Base-by-base conservation (phyloP, 2,888 invertebrate genomes). In the Scaeva pyrastri region DNA sequence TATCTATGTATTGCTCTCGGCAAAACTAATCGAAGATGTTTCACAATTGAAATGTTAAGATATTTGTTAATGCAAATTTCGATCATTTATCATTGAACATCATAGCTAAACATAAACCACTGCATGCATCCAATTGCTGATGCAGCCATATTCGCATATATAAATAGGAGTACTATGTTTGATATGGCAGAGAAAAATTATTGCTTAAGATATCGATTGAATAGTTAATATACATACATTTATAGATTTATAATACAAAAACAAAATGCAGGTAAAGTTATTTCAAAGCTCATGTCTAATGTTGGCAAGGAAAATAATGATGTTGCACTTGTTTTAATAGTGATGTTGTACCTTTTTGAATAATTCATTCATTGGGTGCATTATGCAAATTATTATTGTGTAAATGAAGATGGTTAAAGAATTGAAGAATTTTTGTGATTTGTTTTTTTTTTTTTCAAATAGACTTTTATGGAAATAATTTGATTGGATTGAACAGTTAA, bases 11-110 rank as follows among this genome's bases (percentile, higher is more conserved):
- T n/a, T n/a, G n/a, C n/a, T n/a, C n/a, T n/a, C n/a, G n/a, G n/a
- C n/a, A n/a, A n/a, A n/a, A n/a, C n/a, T 75, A 50, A 14, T 31
- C 12, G 36, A n/a, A 26, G 12, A 50, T 19, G 6, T 70, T 70
- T 60, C 41, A 26, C 39, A 68, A 70, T 60, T 60, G 70, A 75
- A 66, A 75, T 66, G 73, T 50, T 36, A 68, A n/a, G 52, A 41
- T 50, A 72, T 52, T 52, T 62, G 26, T 55, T 19, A 45, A 64
- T 75, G 64, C 56, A 75, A 75, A 66, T 66, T 55, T 52, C 11
- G 10, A 52, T 52, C 50, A 52, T 68, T 52, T 68, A 68, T 68
- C 68, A 52, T 52, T 19, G 58, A 21, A 31, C 31, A 31, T 31
- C 31, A 31, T n/a, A n/a, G 7, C 39, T 60, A 5, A 41, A 41